phyloP scores from a whole-genome alignment of 1,140 invertebrate genomes.

The Harpegnathos saltator region DNA sequence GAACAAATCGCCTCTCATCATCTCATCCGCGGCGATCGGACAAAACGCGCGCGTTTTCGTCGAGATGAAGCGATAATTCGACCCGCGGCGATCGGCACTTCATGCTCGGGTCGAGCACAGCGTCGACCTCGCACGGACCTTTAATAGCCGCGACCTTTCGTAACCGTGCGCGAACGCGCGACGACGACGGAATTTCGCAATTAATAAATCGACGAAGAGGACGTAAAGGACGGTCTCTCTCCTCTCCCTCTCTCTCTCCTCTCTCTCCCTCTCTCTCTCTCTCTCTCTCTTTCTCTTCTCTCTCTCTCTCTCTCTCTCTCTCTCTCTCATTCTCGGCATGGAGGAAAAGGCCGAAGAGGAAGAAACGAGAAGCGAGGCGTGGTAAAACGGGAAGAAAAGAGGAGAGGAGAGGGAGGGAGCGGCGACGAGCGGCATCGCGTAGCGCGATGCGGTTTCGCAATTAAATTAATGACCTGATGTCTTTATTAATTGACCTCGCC shows the following conservation, averaged over 20 bases:
- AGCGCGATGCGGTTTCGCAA: constrained; percentile 59
- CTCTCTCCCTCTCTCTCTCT: too few relatives aligned
- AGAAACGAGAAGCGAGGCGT: too few relatives aligned
- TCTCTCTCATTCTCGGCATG: too few relatives aligned
- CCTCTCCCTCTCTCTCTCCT: too few relatives aligned
- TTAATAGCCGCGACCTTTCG: constrained; percentile 31
- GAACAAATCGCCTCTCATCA: constrained; percentile 23
- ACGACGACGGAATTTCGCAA: constrained; percentile 43
- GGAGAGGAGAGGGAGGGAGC: background rate
- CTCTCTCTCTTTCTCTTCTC: too few relatives aligned
- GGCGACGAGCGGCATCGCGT: constrained; percentile 21
- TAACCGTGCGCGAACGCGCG: background rate
- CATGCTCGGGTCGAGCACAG: too few relatives aligned
- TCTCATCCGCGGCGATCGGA: background rate
- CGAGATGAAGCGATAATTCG: constrained; percentile 62
- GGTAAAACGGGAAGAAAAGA: too few relatives aligned
- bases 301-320: too few relatives aligned
- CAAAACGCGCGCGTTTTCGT: constrained; percentile 6
- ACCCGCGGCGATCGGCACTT: constrained; percentile 40
- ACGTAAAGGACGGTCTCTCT: background rate
- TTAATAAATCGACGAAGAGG: constrained; percentile 52
- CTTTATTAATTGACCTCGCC: constrained; percentile 80
- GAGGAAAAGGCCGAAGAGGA: too few relatives aligned
- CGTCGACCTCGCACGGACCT: constrained; percentile 51
- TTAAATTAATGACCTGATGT: constrained; percentile 78